These are phyloP conservation scores for Electrophaes corylata DNA, from an alignment of 2,888 invertebrate species.

Conservation along the genomic window DNA sequence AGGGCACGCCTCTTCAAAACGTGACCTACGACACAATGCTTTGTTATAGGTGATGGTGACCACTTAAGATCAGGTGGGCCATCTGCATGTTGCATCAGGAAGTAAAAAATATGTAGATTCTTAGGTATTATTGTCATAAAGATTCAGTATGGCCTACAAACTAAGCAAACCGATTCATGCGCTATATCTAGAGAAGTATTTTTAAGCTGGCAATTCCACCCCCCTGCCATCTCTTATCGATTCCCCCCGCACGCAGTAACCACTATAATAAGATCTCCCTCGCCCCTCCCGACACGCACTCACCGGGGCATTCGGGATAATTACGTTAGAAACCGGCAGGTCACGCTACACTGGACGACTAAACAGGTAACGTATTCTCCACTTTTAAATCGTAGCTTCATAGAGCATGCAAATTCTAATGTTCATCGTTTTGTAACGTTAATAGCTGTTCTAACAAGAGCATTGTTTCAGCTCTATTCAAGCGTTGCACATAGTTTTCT, in stretches of 20 bases:
- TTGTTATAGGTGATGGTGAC: too few relatives aligned
- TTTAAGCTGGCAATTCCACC: slow-evolving; percentile 16
- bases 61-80: too few relatives aligned
- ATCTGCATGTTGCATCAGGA: too few relatives aligned
- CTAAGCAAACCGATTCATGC: not conserved
- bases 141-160: too few relatives aligned
- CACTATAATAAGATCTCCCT: slow-evolving; percentile 26
- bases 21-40: too few relatives aligned
- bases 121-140: too few relatives aligned
- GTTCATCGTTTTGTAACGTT: not conserved
- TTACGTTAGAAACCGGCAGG: slow-evolving; percentile 19
- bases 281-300: slow-evolving; percentile 22
- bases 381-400: slow-evolving; percentile 24
- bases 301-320: slow-evolving; percentile 12
- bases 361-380: slow-evolving; percentile 25
- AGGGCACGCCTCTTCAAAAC: too few relatives aligned
- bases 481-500: not conserved
- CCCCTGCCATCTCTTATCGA: slow-evolving; percentile 30
- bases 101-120: too few relatives aligned
- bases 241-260: slow-evolving; percentile 25
- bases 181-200: not conserved
- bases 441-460: not conserved
- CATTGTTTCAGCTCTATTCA: not conserved
- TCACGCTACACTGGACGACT: slow-evolving; percentile 17
- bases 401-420: slow-evolving; percentile 3